Evolutionary conservation across 2,113 vertebrate species (phyloP), one percentile per base, ranked within the genome.

Genomic region (Gasterosteus nipponicus): DNA sequence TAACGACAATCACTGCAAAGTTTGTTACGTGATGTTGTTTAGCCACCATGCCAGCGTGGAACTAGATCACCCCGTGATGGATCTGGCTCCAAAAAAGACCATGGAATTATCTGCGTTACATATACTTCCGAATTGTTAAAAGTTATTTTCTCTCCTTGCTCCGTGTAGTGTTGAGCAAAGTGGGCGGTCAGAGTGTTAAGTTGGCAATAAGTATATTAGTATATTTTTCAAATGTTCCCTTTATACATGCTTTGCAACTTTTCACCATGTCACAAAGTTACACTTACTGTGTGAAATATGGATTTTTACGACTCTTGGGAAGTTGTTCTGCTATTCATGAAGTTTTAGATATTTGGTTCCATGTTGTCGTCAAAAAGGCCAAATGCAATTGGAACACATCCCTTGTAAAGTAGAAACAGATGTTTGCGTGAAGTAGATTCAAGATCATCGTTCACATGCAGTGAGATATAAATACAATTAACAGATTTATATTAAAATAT

Each of bases 401-500:
- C 4, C 14, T 7, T 44, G n/a, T 33, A 53, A 66, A 69, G 26
- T 9, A 69, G 61, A 75, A 64, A 73, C 75, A 66, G 47, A 82
- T 73, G 58, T 19, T 53, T 53, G 41, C 38, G 29, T 61, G 53
- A 75, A 38, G 46, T 58, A 18, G 49, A 62, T 49, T 72, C 41
- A 46, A 65, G 60, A 69, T 80, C 71, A 80, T 18, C 4, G 18
- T 46, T 53, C 1, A 35, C 18, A 78, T 53, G 44, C 49, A 53
- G 60, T 9, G 31, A 38, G 31, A 66, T 12, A 83, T 47, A 26
- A 53, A 69, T 69, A 73, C 42, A 82, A 88, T 87, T 82, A 86
- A 79, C 22, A 74, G 53, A 57, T 26, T 22, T 29, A 11, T 65
- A 82, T 91, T 82, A 82, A 86, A 82, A 84, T 72, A 77, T 69